Evolutionary conservation across 2,888 invertebrate genomes (phyloP).

Genomic region (Mamestra brassicae): DNA sequence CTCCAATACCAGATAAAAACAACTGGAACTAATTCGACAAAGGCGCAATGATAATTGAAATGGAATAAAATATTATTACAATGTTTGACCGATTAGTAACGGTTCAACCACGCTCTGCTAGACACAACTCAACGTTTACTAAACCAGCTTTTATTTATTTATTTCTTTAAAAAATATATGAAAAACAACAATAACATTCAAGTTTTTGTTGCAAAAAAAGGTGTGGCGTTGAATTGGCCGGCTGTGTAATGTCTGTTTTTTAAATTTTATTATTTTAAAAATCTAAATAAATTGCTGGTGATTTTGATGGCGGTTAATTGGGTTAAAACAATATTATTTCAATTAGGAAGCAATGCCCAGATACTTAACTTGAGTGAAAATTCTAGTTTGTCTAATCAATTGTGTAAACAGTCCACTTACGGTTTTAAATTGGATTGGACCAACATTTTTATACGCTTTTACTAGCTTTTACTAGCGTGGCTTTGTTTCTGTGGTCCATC

Average conservation of each 20-base stretch:
- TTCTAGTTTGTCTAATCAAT: background rate
- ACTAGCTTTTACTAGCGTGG: too few species aligned
- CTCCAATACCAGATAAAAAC: slow-evolving; percentile 39
- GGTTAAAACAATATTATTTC: slow-evolving; percentile 16
- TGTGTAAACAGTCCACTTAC: background rate
- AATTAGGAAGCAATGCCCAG: background rate
- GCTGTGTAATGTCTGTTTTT: slow-evolving; percentile 42
- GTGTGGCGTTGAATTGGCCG: slow-evolving; percentile 27
- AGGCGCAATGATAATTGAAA: slow-evolving; percentile 36
- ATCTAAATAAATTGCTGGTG: background rate
- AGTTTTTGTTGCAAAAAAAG: slow-evolving; percentile 32
- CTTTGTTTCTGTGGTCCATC: too few species aligned
- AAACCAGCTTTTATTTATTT: slow-evolving; percentile 25
- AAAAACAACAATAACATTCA: slow-evolving; percentile 19
- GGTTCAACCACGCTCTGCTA: slow-evolving; percentile 56
- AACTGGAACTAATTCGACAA: slow-evolving; percentile 42
- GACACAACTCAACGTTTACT: slow-evolving; percentile 3
- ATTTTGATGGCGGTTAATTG: slow-evolving; percentile 21
- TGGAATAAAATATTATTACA: slow-evolving; percentile 19
- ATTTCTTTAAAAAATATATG: slow-evolving; percentile 11
- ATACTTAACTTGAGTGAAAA: slow-evolving; percentile 2
- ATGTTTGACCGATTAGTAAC: slow-evolving; percentile 58
- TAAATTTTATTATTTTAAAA: slow-evolving; percentile 2
- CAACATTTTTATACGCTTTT: too few species aligned
- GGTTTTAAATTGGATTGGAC: background rate